Base-by-base conservation (phyloP, 2,888 invertebrate species). In the Erebia palarica region DNA sequence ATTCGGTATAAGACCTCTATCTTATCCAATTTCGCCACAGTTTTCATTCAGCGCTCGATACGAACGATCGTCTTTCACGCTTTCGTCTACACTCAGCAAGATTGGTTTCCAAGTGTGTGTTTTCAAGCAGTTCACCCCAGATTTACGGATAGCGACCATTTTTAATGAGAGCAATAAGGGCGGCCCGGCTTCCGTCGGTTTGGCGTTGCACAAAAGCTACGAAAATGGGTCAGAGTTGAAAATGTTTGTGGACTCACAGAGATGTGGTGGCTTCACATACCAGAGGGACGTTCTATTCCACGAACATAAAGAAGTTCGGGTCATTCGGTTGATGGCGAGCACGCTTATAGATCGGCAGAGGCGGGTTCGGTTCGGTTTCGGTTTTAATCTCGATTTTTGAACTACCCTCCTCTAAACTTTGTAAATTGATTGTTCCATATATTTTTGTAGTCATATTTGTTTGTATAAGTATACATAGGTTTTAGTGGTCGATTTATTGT, bases 381-480 rank as follows among this genome's bases (percentile, higher is more conserved):
- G 93, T 7, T 87, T 92, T 74, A 85, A 92, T 78, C 78, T 93
- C 66, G 92, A 93, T 77, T 92, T 93, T 76, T 92, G 81, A 88
- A 74, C 71, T 67, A 59, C 59, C 61, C 61, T 9, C 14, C 36
- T 65, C 27, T 42, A 51, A 1, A 16, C 64, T 18, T 73, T 58
- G n/a, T 53, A 67, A 67, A 67, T 67, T 67, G 18, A 59, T 59
- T 18, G 65, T 57, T 57, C 75, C 73, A 63, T 70, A 75, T 68
- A 49, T 82, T 88, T 89, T 90, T 90, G 81, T 92, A 91, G 84
- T 84, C 81, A 79, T 91, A 88, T 90, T 86, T 84, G 74, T 91
- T 92, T 92, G 89, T 92, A 90, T 92, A 92, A 92, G 92, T 92
- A 92, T 92, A 92, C 92, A 92, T 92, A 92, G 86, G 83, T 92